phyloP scores from a whole-genome alignment of 2,113 vertebrate genomes.

The Actenoides lindsayi region DNA sequence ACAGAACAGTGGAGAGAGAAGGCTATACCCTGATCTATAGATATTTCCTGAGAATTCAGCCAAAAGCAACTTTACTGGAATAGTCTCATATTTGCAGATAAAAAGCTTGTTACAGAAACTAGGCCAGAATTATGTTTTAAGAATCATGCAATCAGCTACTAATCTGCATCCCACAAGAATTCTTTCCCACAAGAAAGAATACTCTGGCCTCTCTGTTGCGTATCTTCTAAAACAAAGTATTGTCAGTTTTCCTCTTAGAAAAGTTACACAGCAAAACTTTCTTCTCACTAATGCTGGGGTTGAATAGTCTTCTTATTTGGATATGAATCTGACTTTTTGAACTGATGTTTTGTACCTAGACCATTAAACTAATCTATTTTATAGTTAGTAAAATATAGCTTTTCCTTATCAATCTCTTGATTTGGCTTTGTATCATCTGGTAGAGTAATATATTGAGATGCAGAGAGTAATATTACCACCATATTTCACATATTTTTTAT shows the following conservation, averaged over 20 bases:
- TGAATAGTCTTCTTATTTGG: background rate
- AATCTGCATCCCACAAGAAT: background rate
- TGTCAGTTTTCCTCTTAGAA: background rate
- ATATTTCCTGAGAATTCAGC: background rate
- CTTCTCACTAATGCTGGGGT: rapidly evolving
- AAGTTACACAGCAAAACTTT: background rate
- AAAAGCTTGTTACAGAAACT: background rate
- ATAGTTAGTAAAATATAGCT: background rate
- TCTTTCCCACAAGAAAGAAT: background rate
- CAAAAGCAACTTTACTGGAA: background rate
- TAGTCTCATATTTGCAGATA: background rate
- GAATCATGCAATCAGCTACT: background rate
- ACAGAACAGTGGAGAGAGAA: background rate
- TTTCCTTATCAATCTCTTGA: background rate
- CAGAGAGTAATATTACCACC: background rate
- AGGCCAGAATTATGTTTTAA: background rate
- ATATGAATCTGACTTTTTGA: background rate
- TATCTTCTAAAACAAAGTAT: background rate
- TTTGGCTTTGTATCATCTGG: background rate
- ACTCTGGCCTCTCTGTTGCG: background rate
- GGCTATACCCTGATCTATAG: background rate
- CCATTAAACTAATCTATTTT: background rate
- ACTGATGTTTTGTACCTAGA: background rate
- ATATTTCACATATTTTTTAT: background rate
- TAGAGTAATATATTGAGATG: background rate